Base-by-base conservation (phyloP, 1,140 invertebrate genomes). In the Diorhabda sublineata region DNA sequence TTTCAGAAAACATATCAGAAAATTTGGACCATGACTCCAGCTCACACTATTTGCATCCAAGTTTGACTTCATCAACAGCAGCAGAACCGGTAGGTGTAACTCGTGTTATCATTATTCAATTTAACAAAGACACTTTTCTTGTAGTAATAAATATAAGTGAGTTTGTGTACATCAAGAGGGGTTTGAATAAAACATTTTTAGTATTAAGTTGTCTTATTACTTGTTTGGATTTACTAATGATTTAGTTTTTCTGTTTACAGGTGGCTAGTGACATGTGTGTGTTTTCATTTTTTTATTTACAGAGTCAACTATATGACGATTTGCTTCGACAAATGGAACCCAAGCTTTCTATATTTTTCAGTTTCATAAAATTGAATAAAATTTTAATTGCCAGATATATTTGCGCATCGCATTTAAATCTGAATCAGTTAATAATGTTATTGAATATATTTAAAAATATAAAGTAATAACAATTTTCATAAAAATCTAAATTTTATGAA, bases 1-100 rank as follows among this genome's bases (percentile, higher is more conserved):
- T 67, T 59, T 44, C 42, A 67, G 65, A 44, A 9, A 41, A 57
- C 26, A 64, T 42, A 45, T 45, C 60, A n/a, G 61, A 67, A 3
- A 47, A 56, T 7, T 57, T 62, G 56, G 73, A 75, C 7, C 68
- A 71, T 8, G 73, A 71, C 7, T 71, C 83, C 81, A 83, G 86
- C 71, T 87, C 88, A 61, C 86, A 92, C 73, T 95, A 95, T 80
- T 84, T 95, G 3, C 93, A 95, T 84, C 92, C 92, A 26, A 92
- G 90, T 79, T 84, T 94, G 45, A 56, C 72, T 61, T 87, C 84
- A n/a, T 78, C 84, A 8, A 82, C 81, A 45, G 82, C 81, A 45
- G 73, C 82, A 66, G 85, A 87, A 84, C 81, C 84, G 82, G 87
- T 88, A 86, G 74, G 85, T 87, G 73, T 66, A 60, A 73, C 52